phyloP scores from a whole-genome alignment of 2,797 vertebrate species.

The Malurus splendens region DNA sequence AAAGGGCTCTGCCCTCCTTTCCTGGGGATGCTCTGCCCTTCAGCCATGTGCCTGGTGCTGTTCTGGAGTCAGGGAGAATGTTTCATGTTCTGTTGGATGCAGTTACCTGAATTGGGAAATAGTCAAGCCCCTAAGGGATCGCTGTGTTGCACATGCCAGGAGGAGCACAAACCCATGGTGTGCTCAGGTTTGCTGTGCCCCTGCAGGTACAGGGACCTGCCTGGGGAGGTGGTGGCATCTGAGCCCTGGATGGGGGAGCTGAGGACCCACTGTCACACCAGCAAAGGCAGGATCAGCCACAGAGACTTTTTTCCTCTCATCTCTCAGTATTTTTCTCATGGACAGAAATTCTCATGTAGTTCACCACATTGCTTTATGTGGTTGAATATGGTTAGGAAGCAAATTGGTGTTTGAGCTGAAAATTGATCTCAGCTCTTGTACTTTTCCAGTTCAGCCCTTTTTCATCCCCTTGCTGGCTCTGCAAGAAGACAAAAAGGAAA shows the following conservation, averaged over 20 bases:
- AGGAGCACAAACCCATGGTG: fast-evolving
- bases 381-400: fast-evolving
- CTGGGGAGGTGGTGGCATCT: background rate
- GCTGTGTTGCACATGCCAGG: fast-evolving
- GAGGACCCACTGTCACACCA: background rate
- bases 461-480: background rate
- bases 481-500: background rate
- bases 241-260: fast-evolving
- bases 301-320: background rate
- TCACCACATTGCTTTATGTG: fast-evolving
- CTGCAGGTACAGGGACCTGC: background rate
- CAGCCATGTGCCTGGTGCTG: background rate
- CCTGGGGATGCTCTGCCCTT: background rate
- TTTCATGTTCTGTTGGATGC: fast-evolving
- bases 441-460: background rate
- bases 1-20: background rate
- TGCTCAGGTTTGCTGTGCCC: background rate
- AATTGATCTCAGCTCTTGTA: background rate
- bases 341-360: background rate
- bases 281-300: background rate
- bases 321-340: background rate
- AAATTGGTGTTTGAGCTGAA: background rate
- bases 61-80: background rate
- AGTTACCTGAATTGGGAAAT: fast-evolving
- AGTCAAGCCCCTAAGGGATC: fast-evolving